Evolutionary conservation across 2,797 vertebrate species (phyloP).

Genomic region (Phataginus tricuspis): DNA sequence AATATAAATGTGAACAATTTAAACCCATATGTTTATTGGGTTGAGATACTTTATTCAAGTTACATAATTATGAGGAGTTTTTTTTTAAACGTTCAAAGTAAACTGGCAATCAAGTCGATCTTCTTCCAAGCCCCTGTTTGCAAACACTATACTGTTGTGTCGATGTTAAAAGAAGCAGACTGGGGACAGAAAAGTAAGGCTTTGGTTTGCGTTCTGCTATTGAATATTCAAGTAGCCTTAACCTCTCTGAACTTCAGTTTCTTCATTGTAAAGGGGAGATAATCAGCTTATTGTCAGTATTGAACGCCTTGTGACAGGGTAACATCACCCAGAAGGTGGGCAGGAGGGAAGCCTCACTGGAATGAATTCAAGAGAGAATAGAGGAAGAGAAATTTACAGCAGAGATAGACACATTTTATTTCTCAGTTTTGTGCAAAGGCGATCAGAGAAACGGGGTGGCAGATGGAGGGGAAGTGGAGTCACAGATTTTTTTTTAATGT

Average conservation of each 20-base stretch:
- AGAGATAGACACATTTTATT: constrained; percentile 64
- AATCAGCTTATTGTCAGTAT: constrained; percentile 52
- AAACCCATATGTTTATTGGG: background rate
- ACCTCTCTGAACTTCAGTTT: constrained; percentile 9
- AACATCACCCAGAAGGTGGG: constrained; percentile 33
- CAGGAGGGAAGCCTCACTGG: constrained; percentile 46
- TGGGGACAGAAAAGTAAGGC: background rate
- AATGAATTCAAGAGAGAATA: constrained; percentile 46
- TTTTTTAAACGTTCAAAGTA: background rate
- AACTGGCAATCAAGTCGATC: background rate
- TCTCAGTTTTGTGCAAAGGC: constrained; percentile 58
- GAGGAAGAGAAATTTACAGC: constrained; percentile 36
- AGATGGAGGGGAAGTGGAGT: constrained; percentile 75
- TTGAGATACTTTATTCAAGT: background rate
- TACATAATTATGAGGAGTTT: background rate
- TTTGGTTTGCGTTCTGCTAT: background rate
- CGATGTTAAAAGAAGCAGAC: background rate
- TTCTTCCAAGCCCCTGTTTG: background rate
- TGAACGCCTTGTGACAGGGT: background rate
- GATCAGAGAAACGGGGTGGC: constrained; percentile 58
- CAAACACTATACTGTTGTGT: background rate
- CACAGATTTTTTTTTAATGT: constrained; percentile 44
- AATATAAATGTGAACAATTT: background rate
- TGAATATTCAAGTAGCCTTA: constrained; percentile 43
- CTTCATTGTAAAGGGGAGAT: constrained; percentile 18